These are phyloP conservation scores for Neodiprion virginianus DNA, from an alignment of 1,140 invertebrate species.

Conservation along the genomic window DNA sequence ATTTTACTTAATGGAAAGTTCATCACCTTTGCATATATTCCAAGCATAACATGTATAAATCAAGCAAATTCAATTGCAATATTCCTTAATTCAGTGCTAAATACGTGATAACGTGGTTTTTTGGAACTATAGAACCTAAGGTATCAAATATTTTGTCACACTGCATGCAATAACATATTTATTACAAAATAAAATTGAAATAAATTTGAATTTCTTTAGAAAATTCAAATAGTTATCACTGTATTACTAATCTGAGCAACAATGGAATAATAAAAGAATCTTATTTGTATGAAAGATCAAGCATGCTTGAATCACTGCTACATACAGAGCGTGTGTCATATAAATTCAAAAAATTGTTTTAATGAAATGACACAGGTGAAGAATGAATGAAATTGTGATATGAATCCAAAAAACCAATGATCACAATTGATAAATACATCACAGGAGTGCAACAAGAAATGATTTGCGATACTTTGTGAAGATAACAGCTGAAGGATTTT, in stretches of 20 bases:
- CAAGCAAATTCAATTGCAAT: neutral
- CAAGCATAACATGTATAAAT: neutral
- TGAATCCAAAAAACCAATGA: constrained; percentile 26
- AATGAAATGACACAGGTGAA: neutral
- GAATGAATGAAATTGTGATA: constrained; percentile 10
- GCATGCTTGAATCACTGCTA: constrained; percentile 13
- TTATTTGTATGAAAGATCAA: constrained; percentile 1
- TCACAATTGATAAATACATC: neutral
- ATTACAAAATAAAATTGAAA: neutral
- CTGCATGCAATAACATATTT: neutral
- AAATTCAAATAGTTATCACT: neutral
- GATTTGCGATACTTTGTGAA: too few species aligned
- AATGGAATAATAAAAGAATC: constrained; percentile 9
- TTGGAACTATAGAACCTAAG: neutral
- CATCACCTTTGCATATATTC: neutral
- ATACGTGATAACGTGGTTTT: neutral
- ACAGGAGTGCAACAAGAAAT: neutral
- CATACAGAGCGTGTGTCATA: constrained; percentile 15
- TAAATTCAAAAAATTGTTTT: constrained; percentile 1
- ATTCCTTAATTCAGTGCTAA: neutral
- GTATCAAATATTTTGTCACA: too few species aligned
- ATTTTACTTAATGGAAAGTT: neutral
- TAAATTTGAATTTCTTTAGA: neutral
- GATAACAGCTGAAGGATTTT: too few species aligned
- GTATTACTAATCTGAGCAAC: neutral